These are phyloP conservation scores for Metopia argyrocephala DNA, from an alignment of 2,888 invertebrate genomes.

Conservation along the genomic window DNA sequence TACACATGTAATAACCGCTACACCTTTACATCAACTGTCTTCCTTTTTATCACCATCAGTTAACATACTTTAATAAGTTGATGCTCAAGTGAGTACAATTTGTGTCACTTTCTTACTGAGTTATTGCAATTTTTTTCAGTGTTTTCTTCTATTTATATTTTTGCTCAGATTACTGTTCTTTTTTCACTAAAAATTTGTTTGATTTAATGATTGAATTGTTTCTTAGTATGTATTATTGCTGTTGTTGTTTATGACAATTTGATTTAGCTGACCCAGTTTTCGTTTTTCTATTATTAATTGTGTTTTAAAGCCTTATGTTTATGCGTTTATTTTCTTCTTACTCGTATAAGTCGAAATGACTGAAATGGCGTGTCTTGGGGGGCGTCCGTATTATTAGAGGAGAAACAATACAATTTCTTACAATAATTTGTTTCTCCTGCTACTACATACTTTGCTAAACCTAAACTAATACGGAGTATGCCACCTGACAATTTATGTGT, in stretches of 20 bases:
- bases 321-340: not conserved
- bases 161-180: not conserved
- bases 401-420: constrained; percentile 36
- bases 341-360: not conserved
- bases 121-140: constrained; percentile 19
- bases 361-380: constrained; percentile 59
- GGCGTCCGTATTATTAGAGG: constrained; percentile 36
- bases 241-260: constrained; percentile 54
- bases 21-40: not conserved
- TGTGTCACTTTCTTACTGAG: not conserved
- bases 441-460: constrained; percentile 1
- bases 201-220: constrained; percentile 57
- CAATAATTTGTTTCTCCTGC: not conserved
- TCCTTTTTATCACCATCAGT: too few relatives aligned
- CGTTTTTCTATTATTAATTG: constrained; percentile 31
- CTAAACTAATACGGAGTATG: constrained; percentile 27
- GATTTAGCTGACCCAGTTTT: too few relatives aligned
- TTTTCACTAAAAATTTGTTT: constrained; percentile 22
- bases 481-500: constrained; percentile 42
- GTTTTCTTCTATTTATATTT: constrained; percentile 21
- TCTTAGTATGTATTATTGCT: constrained; percentile 6
- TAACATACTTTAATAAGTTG: too few relatives aligned
- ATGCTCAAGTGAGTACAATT: not conserved
- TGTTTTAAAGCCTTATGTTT: constrained; percentile 28
- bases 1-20: not conserved